Evolutionary conservation across 2,113 vertebrate genomes (phyloP).

Genomic region (Rhineura floridana): DNA sequence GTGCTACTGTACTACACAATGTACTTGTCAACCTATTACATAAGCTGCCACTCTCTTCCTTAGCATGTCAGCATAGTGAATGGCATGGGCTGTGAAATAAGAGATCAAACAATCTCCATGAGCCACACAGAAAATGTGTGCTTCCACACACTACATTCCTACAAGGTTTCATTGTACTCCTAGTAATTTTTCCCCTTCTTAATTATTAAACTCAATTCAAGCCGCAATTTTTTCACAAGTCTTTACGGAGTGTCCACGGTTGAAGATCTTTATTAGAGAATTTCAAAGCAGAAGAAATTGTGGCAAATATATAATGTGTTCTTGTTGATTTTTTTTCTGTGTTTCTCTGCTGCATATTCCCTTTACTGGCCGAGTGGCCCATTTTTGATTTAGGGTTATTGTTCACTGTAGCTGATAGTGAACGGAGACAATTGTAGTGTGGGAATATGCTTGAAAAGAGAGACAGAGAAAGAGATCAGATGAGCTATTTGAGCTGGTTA

Average conservation of each 20-base stretch:
- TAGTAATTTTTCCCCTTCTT: conserved; percentile 47
- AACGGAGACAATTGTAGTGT: conserved; percentile 53
- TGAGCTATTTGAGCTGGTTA: conserved; percentile 76
- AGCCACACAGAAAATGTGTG: conserved; percentile 14
- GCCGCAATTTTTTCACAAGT: conserved; percentile 24
- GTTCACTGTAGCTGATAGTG: conserved; percentile 51
- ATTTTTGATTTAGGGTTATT: conserved; percentile 69
- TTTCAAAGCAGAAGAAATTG: background rate
- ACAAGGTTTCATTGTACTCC: conserved; percentile 10
- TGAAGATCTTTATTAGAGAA: background rate
- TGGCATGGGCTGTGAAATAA: background rate
- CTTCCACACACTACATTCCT: background rate
- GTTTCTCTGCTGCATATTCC: conserved; percentile 1
- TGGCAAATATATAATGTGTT: background rate
- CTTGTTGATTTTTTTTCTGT: background rate
- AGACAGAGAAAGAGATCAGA: conserved; percentile 62
- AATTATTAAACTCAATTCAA: conserved; percentile 60
- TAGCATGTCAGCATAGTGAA: conserved; percentile 26
- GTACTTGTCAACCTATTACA: background rate
- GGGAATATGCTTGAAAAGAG: conserved; percentile 52
- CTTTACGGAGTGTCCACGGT: background rate
- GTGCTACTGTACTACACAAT: background rate
- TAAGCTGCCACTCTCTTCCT: background rate
- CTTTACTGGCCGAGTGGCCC: conserved; percentile 26
- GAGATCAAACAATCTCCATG: background rate